Base-by-base conservation (phyloP, 2,797 vertebrate genomes). In the Eupleurogrammus muticus region DNA sequence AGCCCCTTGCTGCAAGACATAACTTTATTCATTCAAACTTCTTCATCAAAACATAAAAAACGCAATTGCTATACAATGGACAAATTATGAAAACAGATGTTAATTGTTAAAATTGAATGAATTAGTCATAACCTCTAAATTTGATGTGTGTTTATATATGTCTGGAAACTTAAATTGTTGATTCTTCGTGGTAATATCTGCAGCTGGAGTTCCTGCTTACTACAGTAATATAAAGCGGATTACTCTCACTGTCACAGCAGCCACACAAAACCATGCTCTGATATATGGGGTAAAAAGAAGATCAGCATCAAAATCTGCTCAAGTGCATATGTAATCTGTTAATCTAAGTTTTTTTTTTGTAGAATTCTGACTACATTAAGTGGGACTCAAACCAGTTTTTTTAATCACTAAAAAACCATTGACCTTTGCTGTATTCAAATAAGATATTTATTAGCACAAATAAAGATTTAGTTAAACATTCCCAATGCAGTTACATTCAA, bases 61-160 rank as follows among this genome's bases (percentile, higher is more conserved):
- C 55, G 34, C 40, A 17, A 24, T 14, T 12, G 88, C 79, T 90
- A 87, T 85, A 92, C 89, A 91, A 76, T 53, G 9, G 75, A 88
- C 77, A 79, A 70, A 77, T 59, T 23, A 73, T 66, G 42, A 69
- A 77, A 71, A 82, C 49, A 65, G 64, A 85, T 65, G 60, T 80
- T 28, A 51, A 69, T 19, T 66, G 55, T 67, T 36, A 78, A 70
- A 73, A 32, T 13, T 36, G 2, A 47, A 54, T 24, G 8, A 58
- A 50, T n/a, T 51, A 46, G 5, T 38, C 13, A 75, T n/a, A 16
- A 55, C 42, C 51, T 24, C 21, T 67, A 9, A 65, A 48, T 47
- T 55, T 66, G 24, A 53, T n/a, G 16, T 52, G 10, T 17, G 53
- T 20, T 6, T 1, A 24, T 32, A 28, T 16, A 23, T 51, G 36